phyloP scores from a whole-genome alignment of 1,140 invertebrate species.

The Euura saliciscinereae region DNA sequence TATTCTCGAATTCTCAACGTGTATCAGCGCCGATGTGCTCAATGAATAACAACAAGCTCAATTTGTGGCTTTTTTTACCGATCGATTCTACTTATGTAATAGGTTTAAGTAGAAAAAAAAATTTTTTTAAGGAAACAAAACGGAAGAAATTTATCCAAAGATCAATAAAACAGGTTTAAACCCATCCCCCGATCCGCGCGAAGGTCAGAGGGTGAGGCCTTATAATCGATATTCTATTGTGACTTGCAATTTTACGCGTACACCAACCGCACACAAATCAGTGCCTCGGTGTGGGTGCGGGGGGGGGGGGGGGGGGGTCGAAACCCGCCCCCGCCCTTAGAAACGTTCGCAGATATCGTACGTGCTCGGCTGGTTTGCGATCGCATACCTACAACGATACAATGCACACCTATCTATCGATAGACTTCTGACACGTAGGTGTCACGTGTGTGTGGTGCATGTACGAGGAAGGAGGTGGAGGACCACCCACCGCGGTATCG shows the following conservation, averaged over 20 bases:
- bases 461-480: background rate
- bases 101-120: too few relatives aligned
- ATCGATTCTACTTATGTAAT: too few relatives aligned
- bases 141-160: too few relatives aligned
- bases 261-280: background rate
- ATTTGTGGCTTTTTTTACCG: too few relatives aligned
- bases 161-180: too few relatives aligned
- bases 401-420: conserved; percentile 9
- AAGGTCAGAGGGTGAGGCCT: too few relatives aligned
- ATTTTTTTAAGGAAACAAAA: too few relatives aligned
- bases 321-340: background rate
- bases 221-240: conserved; percentile 4
- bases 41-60: too few relatives aligned
- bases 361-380: background rate
- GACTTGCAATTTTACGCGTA: conserved; percentile 2
- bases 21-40: too few relatives aligned
- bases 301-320: background rate
- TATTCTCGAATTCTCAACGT: too few relatives aligned
- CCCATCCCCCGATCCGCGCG: too few relatives aligned
- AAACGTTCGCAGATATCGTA: background rate
- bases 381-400: conserved; percentile 14
- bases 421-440: background rate
- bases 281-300: background rate
- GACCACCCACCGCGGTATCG: conserved; percentile 10
- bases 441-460: too few relatives aligned